Evolutionary conservation across 2,113 vertebrate genomes (phyloP).

Genomic region (Apaloderma vittatum): DNA sequence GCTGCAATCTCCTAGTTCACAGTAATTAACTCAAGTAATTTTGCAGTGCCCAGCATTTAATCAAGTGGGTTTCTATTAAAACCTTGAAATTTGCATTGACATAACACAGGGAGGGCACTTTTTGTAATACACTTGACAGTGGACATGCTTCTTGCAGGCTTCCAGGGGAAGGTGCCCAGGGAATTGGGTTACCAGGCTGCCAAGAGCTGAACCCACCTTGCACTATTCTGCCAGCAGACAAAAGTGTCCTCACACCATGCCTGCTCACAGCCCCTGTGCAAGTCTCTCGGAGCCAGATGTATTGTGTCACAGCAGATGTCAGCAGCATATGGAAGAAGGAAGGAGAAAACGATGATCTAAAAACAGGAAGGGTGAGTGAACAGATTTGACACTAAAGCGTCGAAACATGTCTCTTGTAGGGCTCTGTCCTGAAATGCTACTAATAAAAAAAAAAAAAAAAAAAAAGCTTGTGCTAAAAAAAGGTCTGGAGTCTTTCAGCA

Average conservation of each 20-base stretch:
- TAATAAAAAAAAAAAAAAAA: not conserved
- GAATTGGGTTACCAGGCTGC: not conserved
- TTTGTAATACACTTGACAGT: not conserved
- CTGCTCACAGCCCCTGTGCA: not conserved
- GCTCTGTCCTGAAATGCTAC: not conserved
- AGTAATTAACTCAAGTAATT: constrained; percentile 66
- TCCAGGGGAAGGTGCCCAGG: not conserved
- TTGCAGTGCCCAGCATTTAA: constrained; percentile 54
- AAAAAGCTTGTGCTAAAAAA: not conserved
- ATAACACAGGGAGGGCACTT: not conserved
- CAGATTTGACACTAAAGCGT: not conserved
- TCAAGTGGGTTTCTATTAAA: constrained; percentile 34
- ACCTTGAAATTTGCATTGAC: constrained; percentile 43
- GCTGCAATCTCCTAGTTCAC: constrained; percentile 54
- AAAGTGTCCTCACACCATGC: not conserved
- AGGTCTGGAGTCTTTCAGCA: not conserved
- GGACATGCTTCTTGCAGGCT: not conserved
- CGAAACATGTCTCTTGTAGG: not conserved
- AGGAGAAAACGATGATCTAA: constrained; percentile 57
- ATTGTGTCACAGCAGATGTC: constrained; percentile 63
- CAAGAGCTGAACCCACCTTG: not conserved
- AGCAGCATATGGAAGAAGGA: constrained; percentile 60
- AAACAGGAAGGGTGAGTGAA: constrained; percentile 42
- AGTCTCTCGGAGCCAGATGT: constrained; percentile 10
- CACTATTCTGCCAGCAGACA: not conserved